Percentiles rank a stretch among this genome's conserved stretches.
phyloP scores from a whole-genome alignment of 2,888 invertebrate genomes.

The Stictocephala bisonia region DNA sequence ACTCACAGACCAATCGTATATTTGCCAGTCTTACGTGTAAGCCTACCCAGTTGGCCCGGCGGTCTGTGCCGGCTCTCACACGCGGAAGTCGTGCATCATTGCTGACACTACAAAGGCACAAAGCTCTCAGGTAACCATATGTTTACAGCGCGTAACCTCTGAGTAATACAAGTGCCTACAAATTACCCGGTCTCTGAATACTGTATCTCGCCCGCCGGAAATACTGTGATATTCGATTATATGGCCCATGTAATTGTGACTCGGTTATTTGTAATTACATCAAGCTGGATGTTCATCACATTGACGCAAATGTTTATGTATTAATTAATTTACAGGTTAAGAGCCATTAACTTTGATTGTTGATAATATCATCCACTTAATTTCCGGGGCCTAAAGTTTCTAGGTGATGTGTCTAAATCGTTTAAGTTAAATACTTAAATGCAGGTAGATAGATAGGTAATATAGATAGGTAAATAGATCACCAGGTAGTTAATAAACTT shows the following conservation, averaged over 20 bases:
- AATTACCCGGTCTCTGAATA: slow-evolving; percentile 19
- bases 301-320: slow-evolving; percentile 34
- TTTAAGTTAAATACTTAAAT: too few relatives aligned
- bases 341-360: slow-evolving; percentile 12
- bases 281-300: slow-evolving; percentile 14
- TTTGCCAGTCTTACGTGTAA: too few relatives aligned
- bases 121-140: background rate
- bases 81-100: slow-evolving; percentile 23
- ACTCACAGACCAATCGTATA: too few relatives aligned
- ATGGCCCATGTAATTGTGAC: slow-evolving; percentile 29
- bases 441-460: too few relatives aligned
- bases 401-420: too few relatives aligned
- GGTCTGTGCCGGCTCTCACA: too few relatives aligned
- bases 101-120: slow-evolving; percentile 8
- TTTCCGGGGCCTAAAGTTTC: too few relatives aligned
- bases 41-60: too few relatives aligned
- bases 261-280: slow-evolving; percentile 12
- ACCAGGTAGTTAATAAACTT: too few relatives aligned
- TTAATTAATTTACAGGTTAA: slow-evolving; percentile 19
- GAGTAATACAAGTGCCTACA: background rate
- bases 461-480: too few relatives aligned
- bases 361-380: slow-evolving; percentile 6
- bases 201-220: background rate
- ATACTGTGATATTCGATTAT: slow-evolving; percentile 30
- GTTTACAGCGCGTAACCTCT: slow-evolving; percentile 1